A percentile compares a stretch with the other conserved stretches of the same genome.
phyloP scores from a whole-genome alignment of 2,888 invertebrate genomes.

The Drosophila lutescens region DNA sequence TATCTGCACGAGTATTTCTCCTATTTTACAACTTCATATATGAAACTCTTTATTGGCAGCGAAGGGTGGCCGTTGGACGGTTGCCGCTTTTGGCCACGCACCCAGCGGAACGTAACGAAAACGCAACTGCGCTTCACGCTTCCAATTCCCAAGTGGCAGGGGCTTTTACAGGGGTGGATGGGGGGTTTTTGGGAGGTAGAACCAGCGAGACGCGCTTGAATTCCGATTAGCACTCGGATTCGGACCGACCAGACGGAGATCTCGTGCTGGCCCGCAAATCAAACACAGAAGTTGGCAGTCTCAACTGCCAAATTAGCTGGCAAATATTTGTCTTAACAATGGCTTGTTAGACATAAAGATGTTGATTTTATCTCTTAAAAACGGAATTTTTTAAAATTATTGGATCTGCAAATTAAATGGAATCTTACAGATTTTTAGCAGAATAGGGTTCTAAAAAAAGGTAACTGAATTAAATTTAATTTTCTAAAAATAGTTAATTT shows the following conservation, averaged over 20 bases:
- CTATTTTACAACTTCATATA: conserved; percentile 74
- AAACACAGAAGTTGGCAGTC: conserved; percentile 31
- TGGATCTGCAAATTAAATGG: background rate
- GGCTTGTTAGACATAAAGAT: conserved; percentile 4
- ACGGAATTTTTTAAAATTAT: background rate
- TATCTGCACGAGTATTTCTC: conserved; percentile 44
- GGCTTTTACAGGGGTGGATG: background rate
- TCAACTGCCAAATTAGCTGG: conserved; percentile 26
- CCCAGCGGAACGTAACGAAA: conserved; percentile 76
- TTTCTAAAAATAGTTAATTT: no score
- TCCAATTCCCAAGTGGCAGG: conserved; percentile 40
- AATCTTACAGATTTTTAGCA: no score
- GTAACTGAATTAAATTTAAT: no score
- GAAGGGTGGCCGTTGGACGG: conserved; percentile 59
- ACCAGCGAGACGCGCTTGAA: conserved; percentile 34
- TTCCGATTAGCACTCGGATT: conserved; percentile 55
- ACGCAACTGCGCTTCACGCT: conserved; percentile 80
- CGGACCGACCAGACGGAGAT: conserved; percentile 40
- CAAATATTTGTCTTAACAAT: conserved; percentile 26
- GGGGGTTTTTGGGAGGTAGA: conserved; percentile 6
- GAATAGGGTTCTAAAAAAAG: no score
- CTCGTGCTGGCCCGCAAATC: conserved; percentile 56
- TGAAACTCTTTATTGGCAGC: conserved; percentile 65
- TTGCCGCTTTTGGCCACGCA: conserved; percentile 53
- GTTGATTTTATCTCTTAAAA: background rate